Conservation (phyloP, 2,888 invertebrate species). For the Itoplectis maculator region DNA sequence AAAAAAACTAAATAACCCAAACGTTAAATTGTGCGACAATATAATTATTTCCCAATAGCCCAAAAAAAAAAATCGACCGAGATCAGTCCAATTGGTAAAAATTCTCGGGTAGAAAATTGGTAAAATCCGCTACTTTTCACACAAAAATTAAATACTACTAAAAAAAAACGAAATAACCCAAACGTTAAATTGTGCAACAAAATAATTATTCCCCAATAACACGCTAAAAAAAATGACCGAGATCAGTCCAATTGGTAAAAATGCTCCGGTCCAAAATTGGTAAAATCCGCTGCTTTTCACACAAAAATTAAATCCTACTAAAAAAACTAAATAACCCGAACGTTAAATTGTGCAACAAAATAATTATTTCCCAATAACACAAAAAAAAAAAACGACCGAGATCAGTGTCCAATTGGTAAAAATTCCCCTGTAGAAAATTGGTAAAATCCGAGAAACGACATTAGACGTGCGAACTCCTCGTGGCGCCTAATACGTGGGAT, state of each 20-base stretch:
- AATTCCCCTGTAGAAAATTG: background rate
- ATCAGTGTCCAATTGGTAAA: too few relatives aligned
- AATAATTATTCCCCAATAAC: background rate
- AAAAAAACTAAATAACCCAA: background rate
- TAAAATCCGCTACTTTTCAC: too few relatives aligned
- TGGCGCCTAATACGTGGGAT: too few relatives aligned
- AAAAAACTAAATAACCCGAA: background rate
- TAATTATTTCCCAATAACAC: background rate
- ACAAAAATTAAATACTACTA: background rate
- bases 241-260: too few relatives aligned
- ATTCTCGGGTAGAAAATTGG: too few relatives aligned
- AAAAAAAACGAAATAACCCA: background rate
- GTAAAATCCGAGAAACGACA: background rate
- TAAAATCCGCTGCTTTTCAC: too few relatives aligned
- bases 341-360: background rate
- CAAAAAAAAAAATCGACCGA: too few relatives aligned
- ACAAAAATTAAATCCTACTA: too few relatives aligned
- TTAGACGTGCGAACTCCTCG: background rate
- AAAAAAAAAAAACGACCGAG: background rate
- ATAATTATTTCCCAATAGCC: background rate
- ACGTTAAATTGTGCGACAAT: too few relatives aligned
- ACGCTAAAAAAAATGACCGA: too few relatives aligned
- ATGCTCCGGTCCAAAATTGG: too few relatives aligned
- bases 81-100: too few relatives aligned
- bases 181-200: background rate